Evolutionary conservation across 1,140 invertebrate species (phyloP).

Genomic region (Teleopsis dalmanni): DNA sequence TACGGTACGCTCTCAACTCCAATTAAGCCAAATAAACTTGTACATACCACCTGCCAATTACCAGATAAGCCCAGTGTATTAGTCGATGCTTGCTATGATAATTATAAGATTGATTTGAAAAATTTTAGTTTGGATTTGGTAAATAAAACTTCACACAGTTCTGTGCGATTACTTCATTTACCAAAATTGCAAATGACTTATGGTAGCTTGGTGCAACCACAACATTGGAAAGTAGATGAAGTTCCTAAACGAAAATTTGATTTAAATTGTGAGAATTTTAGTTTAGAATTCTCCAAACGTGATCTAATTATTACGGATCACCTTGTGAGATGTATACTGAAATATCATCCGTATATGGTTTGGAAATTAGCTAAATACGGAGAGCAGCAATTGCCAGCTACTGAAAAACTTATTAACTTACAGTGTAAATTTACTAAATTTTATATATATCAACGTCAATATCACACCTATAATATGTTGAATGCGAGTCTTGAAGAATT

Average conservation of each 20-base stretch:
- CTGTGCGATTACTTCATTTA: constrained; percentile 21
- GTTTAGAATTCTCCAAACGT: constrained; percentile 32
- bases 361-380: constrained; percentile 7
- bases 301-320: constrained; percentile 23
- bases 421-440: neutral
- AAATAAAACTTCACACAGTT: constrained; percentile 16
- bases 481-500: neutral
- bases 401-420: neutral
- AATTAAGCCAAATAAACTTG: constrained; percentile 43
- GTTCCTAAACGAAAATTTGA: constrained; percentile 23
- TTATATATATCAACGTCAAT: neutral
- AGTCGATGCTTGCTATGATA: constrained; percentile 44
- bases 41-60: constrained; percentile 46
- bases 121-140: constrained; percentile 21
- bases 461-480: constrained; percentile 7
- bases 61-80: constrained; percentile 46
- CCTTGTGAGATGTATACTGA: constrained; percentile 9
- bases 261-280: constrained; percentile 23
- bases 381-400: neutral
- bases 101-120: constrained; percentile 22
- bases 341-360: constrained; percentile 5
- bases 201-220: constrained; percentile 21
- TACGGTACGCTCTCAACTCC: constrained; percentile 41
- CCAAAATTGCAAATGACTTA: constrained; percentile 25
- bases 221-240: constrained; percentile 25